These are phyloP conservation scores for Ceratothoa steindachneri DNA, from an alignment of 2,888 invertebrate species.

Conservation along the genomic window DNA sequence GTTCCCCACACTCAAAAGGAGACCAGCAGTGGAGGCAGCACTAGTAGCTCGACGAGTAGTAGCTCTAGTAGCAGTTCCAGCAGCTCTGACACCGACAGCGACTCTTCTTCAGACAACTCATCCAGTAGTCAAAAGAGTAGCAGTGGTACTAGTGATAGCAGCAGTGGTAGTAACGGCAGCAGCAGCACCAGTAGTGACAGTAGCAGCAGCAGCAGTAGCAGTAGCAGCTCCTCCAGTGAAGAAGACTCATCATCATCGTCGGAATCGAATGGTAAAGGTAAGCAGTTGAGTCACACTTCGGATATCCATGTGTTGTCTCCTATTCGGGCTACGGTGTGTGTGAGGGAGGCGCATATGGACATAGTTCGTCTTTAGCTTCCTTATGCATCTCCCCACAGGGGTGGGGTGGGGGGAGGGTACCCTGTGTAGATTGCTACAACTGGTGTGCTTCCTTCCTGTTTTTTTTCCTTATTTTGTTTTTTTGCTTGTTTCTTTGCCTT, in stretches of 20 bases:
- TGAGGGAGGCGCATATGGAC: no score
- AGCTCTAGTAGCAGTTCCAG: conserved; percentile 23
- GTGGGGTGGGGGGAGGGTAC: no score
- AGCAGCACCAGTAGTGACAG: not conserved
- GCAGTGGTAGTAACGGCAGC: conserved; percentile 1
- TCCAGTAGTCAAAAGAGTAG: not conserved
- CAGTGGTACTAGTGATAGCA: not conserved
- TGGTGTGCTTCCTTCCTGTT: no score
- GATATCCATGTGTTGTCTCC: not conserved
- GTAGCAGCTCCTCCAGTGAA: not conserved
- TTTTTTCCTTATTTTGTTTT: no score
- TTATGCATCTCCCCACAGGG: not conserved
- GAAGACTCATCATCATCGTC: conserved; percentile 5
- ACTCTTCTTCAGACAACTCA: not conserved
- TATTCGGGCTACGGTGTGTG: no score
- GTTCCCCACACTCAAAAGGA: conserved; percentile 34
- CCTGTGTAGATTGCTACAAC: no score
- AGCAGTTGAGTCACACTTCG: not conserved
- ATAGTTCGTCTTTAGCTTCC: no score
- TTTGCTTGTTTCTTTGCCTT: no score
- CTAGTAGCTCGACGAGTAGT: conserved; percentile 11
- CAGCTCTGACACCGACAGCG: conserved; percentile 9
- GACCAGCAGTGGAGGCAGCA: conserved; percentile 18
- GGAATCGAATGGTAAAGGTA: not conserved
- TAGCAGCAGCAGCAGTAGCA: conserved; percentile 1